These are phyloP conservation scores for Nibea albiflora DNA, from an alignment of 2,113 vertebrate species.

Conservation along the genomic window DNA sequence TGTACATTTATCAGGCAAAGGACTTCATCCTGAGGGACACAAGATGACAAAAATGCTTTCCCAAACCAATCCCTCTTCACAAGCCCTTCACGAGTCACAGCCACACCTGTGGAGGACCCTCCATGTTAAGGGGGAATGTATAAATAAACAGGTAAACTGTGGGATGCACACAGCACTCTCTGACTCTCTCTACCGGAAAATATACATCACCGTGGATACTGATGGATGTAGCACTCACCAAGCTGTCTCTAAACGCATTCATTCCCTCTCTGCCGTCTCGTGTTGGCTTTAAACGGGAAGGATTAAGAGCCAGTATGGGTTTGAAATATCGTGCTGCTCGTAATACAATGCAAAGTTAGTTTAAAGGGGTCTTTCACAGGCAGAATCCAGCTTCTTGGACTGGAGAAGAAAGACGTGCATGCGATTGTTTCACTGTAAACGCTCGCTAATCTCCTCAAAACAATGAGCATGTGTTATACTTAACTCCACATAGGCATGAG, in stretches of 20 bases:
- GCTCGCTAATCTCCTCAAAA: too few species aligned
- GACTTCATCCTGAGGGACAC: constrained; percentile 25
- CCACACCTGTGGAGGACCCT: constrained; percentile 35
- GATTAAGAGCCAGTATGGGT: neutral
- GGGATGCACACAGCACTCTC: neutral
- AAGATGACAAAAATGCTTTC: neutral
- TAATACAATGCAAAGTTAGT: neutral
- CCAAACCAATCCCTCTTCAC: constrained; percentile 29
- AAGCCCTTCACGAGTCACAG: neutral
- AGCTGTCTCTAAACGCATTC: neutral
- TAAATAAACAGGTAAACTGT: constrained; percentile 46
- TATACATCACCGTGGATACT: constrained; percentile 19
- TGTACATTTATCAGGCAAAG: constrained; percentile 26
- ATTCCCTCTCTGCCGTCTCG: neutral
- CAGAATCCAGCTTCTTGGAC: neutral
- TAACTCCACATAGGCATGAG: too few species aligned
- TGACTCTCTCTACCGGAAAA: neutral
- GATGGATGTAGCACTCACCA: constrained; percentile 3
- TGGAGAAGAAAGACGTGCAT: neutral
- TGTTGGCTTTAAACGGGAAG: neutral
- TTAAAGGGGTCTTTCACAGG: neutral
- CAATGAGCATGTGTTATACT: too few species aligned
- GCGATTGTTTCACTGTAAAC: too few species aligned
- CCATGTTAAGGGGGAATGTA: constrained; percentile 31
- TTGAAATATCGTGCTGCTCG: neutral